Conservation (phyloP, 1,140 invertebrate genomes). For the Zaprionus taronus region DNA sequence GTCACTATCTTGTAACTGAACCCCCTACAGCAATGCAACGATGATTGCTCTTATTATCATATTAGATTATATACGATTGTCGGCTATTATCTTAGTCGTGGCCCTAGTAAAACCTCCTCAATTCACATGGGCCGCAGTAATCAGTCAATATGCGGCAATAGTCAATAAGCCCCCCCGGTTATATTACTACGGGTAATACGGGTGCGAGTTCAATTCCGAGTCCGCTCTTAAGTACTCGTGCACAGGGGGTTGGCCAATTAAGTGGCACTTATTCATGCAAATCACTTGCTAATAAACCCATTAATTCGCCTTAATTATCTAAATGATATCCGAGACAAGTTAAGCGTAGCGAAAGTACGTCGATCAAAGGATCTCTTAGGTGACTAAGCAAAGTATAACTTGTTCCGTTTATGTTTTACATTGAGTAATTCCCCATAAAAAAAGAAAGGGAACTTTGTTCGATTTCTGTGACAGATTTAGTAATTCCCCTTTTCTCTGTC, state of each 20-base stretch:
- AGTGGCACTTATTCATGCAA: constrained; percentile 26
- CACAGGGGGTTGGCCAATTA: not conserved
- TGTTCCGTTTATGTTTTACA: not conserved
- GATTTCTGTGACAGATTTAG: too few relatives aligned
- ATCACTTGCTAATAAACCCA: constrained; percentile 17
- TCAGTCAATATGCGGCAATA: constrained; percentile 14
- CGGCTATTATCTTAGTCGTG: constrained; percentile 10
- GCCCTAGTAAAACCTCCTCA: not conserved
- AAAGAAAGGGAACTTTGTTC: too few relatives aligned
- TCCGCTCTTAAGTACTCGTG: not conserved
- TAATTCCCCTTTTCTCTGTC: too few relatives aligned
- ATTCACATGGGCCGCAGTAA: constrained; percentile 2
- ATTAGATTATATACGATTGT: constrained; percentile 13
- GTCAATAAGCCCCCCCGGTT: not conserved
- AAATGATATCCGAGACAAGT: not conserved
- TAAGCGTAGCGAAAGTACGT: not conserved
- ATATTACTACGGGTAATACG: not conserved
- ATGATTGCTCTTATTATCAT: constrained; percentile 17
- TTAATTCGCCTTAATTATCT: constrained; percentile 17
- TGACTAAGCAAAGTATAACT: not conserved
- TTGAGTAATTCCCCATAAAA: not conserved
- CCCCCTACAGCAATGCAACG: not conserved
- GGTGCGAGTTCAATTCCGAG: not conserved
- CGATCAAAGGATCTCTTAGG: not conserved
- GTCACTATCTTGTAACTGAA: not conserved